Base-by-base conservation (phyloP, 2,113 vertebrate genomes). In the Paralichthys olivaceus region DNA sequence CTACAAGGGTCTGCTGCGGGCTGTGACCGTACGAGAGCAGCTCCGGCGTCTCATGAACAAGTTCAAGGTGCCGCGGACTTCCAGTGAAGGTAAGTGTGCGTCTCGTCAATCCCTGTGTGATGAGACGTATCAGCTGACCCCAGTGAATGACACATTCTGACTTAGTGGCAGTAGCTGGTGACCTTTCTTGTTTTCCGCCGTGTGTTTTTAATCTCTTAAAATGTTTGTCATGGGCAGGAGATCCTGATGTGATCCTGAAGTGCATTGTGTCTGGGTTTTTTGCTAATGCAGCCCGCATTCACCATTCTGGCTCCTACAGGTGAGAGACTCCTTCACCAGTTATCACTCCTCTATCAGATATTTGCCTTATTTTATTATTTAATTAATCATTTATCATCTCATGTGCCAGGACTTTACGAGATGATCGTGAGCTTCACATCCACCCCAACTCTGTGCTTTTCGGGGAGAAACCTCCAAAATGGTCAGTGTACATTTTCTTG, bases 221-320 rank as follows among this genome's bases (percentile, higher is more conserved):
- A 22, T 29, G 26, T 55, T 2, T 28, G 15, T 64, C 32, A 71
- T 59, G 9, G 84, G 40, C 84, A 99, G 98, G 98, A 81, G 98
- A 99, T 86, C 97, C 98, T 7, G 98, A 99, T 81, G 96, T 97
- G 0, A 97, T 99, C 81, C 91, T 99, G 85, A 95, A 93, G 78
- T 99, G 98, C 84, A 99, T 99, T 45, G 97, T 97, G 49, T 94
- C 96, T 3, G 98, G 98, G 28, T 99, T 99, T 91, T 99, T 99
- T 79, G 94, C 98, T 7, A 99, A 99, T 0, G 97, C 98, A 2
- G 98, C 98, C 5, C 97, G 97, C 68, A 94, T 98, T 88, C 98
- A 99, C 86, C 98, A 98, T 62, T 97, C 96, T 0, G 97, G 98
- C 73, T 96, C 96, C 77, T 99, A 99, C 80, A 95, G 97, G 98